A percentile compares a stretch with the other conserved stretches of the same genome.
Evolutionary conservation across 2,113 vertebrate genomes (phyloP).

Genomic region (Condylura cristata): DNA sequence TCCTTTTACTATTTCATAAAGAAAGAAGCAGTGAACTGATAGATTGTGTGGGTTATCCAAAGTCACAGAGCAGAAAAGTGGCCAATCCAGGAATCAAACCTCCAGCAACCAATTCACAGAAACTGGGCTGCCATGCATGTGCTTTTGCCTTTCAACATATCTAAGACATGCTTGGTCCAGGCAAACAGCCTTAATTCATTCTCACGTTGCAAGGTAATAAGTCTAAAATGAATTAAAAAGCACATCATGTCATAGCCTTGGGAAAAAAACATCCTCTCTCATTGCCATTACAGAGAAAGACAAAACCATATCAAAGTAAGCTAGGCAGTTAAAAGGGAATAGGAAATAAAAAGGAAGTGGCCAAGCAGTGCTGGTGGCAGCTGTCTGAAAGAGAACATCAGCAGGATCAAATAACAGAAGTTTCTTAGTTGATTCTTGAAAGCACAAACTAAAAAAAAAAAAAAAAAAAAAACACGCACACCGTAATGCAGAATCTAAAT

Average conservation of each 20-base stretch:
- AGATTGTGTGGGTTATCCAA: slow-evolving; percentile 42
- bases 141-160: slow-evolving; percentile 52
- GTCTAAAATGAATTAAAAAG: slow-evolving; percentile 85
- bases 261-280: slow-evolving; percentile 85
- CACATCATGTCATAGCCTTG: slow-evolving; percentile 83
- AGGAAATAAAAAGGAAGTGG: slow-evolving; percentile 89
- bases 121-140: background rate
- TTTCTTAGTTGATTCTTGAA: slow-evolving; percentile 87
- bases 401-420: slow-evolving; percentile 87
- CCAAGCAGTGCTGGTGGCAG: slow-evolving; percentile 88
- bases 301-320: slow-evolving; percentile 89
- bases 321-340: slow-evolving; percentile 90
- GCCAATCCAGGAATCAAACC: slow-evolving; percentile 47
- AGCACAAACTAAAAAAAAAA: slow-evolving; percentile 74
- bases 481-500: slow-evolving; percentile 80
- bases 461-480: slow-evolving; percentile 55
- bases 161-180: slow-evolving; percentile 49
- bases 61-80: slow-evolving; percentile 52
- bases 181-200: slow-evolving; percentile 74
- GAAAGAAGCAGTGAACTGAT: background rate
- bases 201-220: slow-evolving; percentile 79
- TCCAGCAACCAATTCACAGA: background rate
- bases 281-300: slow-evolving; percentile 87
- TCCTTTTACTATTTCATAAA: slow-evolving; percentile 60
- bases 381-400: slow-evolving; percentile 85